Evolutionary conservation across 2,888 invertebrate species (phyloP), one percentile per base, ranked within the genome.

Genomic region (Trichopria drosophilae): DNA sequence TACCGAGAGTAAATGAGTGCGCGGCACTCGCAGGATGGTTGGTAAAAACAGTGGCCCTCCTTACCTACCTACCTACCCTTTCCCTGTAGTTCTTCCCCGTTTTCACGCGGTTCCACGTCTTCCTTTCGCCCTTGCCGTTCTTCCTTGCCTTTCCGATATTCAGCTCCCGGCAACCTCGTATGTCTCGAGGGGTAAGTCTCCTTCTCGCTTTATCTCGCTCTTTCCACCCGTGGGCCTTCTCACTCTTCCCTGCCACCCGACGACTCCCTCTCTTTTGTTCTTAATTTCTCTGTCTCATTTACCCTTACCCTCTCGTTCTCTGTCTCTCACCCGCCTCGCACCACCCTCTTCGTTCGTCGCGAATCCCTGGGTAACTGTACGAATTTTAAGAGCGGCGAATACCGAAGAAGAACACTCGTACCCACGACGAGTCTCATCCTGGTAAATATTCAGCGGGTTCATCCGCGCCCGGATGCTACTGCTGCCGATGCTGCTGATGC

Each of bases 1-100:
- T 56, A 57, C 59, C 60, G 60, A 61, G 65, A 66, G 68, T 66
- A 68, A 67, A 69, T 67, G 68, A 68, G 66, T 61, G 62, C 66
- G 46, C 63, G 62, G 61, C 61, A 61, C 65, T 63, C 62, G 61
- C 60, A 59, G 61, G 64, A 59, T 61, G 65, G 59, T 60, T 62
- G 64, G 61, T 65, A 67, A 66, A 66, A 69, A 68, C 34, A 45
- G 32, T 53, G 46, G 37, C 36, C 55, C 49, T 42, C 34, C 44
- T 23, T 45, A 51, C 42, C 43, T 52, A 49, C 48, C 42, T 49
- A 35, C 47, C 46, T 44, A 23, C 35, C 24, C 46, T 41, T 34
- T 46, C 45, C 37, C 43, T 40, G 42, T 28, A 48, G 18, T 39
- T 35, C 28, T 51, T 44, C 47, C 46, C 35, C 48, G 2, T 42